phyloP scores from a whole-genome alignment of 2,113 vertebrate genomes.

The Burhinus oedicnemus region DNA sequence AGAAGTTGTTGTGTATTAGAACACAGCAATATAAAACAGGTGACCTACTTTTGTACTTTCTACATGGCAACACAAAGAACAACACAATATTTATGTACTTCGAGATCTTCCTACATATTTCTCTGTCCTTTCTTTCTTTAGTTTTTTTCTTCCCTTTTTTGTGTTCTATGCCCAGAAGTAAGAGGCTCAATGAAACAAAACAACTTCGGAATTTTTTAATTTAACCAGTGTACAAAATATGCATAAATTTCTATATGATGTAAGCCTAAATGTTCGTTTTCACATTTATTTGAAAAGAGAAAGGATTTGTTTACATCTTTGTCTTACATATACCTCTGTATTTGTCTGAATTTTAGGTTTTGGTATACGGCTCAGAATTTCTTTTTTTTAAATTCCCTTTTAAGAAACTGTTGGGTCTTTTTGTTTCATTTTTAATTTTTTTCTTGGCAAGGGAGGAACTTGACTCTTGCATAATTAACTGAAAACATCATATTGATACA shows the following conservation, averaged over 20 bases:
- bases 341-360: not conserved
- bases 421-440: not conserved
- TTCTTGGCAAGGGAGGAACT: not conserved
- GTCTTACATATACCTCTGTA: not conserved
- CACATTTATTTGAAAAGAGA: not conserved
- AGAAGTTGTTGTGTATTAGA: not conserved
- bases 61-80: not conserved
- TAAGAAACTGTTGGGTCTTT: not conserved
- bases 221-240: not conserved
- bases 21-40: not conserved
- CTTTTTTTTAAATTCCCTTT: not conserved
- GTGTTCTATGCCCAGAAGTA: not conserved
- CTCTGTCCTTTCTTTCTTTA: not conserved
- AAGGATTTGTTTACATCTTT: not conserved
- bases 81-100: constrained; percentile 4
- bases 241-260: not conserved
- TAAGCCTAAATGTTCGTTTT: not conserved
- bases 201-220: not conserved
- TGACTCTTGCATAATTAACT: not conserved
- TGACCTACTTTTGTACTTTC: constrained; percentile 29
- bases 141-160: not conserved
- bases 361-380: not conserved
- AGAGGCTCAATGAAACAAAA: not conserved
- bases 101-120: not conserved
- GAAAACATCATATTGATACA: not conserved